Evolutionary conservation across 2,888 invertebrate species (phyloP).

Genomic region (Drosophila acutilabella): DNA sequence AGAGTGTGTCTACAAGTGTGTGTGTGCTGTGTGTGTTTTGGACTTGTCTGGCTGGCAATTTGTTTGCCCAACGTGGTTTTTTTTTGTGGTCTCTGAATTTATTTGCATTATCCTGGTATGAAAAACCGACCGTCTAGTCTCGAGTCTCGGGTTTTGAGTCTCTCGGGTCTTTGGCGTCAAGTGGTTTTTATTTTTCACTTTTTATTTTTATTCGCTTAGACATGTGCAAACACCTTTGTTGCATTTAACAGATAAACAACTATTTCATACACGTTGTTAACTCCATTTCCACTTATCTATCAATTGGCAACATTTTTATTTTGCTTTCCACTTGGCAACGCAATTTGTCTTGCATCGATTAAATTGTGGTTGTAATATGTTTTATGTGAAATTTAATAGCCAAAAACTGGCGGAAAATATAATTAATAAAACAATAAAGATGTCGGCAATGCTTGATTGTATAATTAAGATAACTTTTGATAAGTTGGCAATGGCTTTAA

Average conservation of each 20-base stretch:
- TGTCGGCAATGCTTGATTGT: background rate
- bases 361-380: constrained; percentile 39
- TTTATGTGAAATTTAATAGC: constrained; percentile 21
- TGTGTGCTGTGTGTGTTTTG: constrained; percentile 27
- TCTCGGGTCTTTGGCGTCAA: constrained; percentile 33
- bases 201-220: constrained; percentile 67
- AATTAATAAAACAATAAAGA: constrained; percentile 8
- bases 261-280: constrained; percentile 39
- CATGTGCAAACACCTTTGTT: constrained; percentile 79
- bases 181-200: constrained; percentile 22
- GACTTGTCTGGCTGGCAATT: constrained; percentile 59
- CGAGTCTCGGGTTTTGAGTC: constrained; percentile 6
- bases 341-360: constrained; percentile 69
- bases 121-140: constrained; percentile 7
- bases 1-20: constrained; percentile 10
- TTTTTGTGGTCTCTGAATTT: constrained; percentile 60
- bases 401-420: background rate
- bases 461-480: background rate
- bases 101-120: constrained; percentile 73
- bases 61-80: constrained; percentile 58
- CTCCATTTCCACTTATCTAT: constrained; percentile 65
- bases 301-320: constrained; percentile 29
- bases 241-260: constrained; percentile 63
- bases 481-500: too few relatives aligned
- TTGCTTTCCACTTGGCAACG: constrained; percentile 40